These are phyloP conservation scores for Anisognathus igniventris DNA, from an alignment of 2,797 vertebrate species.

Conservation along the genomic window DNA sequence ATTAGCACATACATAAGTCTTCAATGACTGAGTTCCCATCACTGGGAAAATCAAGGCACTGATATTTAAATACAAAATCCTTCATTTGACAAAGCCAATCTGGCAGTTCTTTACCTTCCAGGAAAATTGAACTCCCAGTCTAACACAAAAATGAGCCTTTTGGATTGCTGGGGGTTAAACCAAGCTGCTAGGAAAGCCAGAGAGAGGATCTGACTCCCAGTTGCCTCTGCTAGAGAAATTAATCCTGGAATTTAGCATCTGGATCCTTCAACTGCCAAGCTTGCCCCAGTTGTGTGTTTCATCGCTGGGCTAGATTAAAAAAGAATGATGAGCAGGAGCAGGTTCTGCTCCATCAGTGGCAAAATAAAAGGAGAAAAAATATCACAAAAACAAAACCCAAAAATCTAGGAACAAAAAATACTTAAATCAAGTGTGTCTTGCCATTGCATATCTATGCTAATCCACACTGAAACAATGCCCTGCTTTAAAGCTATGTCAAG, in stretches of 20 bases:
- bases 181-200: conserved; percentile 53
- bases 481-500: not conserved
- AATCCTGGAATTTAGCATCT: conserved; percentile 81
- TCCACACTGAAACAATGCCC: conserved; percentile 14
- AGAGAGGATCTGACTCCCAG: conserved; percentile 68
- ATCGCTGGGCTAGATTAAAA: conserved; percentile 73
- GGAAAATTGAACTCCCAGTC: conserved; percentile 22
- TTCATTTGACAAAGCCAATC: conserved; percentile 27
- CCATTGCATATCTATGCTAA: conserved; percentile 17
- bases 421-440: conserved; percentile 19
- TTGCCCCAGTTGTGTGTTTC: conserved; percentile 69
- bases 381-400: not conserved
- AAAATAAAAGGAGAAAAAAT: not conserved
- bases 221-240: conserved; percentile 73
- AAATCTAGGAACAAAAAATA: not conserved
- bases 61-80: conserved; percentile 51
- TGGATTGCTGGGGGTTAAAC: conserved; percentile 62
- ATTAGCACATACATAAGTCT: not conserved
- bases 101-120: conserved; percentile 35
- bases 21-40: not conserved
- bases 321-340: conserved; percentile 67
- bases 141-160: conserved; percentile 40
- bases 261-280: conserved; percentile 77
- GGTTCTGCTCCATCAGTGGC: conserved; percentile 61
- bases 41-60: conserved; percentile 33